These are phyloP conservation scores for Thecophora atra DNA, from an alignment of 2,888 invertebrate species.

Conservation along the genomic window DNA sequence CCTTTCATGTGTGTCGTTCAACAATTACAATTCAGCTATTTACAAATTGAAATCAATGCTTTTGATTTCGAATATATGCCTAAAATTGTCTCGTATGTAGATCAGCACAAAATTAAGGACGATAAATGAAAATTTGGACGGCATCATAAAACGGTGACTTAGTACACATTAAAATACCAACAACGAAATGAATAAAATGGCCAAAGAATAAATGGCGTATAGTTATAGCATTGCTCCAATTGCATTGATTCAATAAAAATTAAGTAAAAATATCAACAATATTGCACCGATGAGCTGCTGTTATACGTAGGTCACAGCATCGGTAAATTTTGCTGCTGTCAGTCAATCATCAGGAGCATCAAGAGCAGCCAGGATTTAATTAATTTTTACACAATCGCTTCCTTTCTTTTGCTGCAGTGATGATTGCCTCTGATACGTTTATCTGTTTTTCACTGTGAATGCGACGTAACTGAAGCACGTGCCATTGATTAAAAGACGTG, in stretches of 20 bases:
- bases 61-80: constrained; percentile 30
- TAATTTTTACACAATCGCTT: constrained; percentile 40
- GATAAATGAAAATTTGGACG: not conserved
- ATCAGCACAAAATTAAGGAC: not conserved
- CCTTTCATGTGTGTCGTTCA: not conserved
- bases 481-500: constrained; percentile 41
- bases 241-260: too few species aligned
- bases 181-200: not conserved
- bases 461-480: constrained; percentile 36
- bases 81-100: constrained; percentile 33
- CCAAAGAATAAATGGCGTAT: too few species aligned
- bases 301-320: too few species aligned
- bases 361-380: constrained; percentile 41
- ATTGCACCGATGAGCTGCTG: not conserved
- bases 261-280: too few species aligned
- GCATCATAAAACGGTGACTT: too few species aligned
- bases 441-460: not conserved
- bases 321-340: constrained; percentile 23
- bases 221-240: too few species aligned
- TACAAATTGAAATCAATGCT: constrained; percentile 37
- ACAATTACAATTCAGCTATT: constrained; percentile 32
- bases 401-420: constrained; percentile 24
- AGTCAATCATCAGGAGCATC: constrained; percentile 30
- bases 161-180: not conserved
- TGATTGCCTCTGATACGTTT: constrained; percentile 1